Conservation (phyloP, 2,888 invertebrate genomes). For the Drosophila vallismaia region DNA sequence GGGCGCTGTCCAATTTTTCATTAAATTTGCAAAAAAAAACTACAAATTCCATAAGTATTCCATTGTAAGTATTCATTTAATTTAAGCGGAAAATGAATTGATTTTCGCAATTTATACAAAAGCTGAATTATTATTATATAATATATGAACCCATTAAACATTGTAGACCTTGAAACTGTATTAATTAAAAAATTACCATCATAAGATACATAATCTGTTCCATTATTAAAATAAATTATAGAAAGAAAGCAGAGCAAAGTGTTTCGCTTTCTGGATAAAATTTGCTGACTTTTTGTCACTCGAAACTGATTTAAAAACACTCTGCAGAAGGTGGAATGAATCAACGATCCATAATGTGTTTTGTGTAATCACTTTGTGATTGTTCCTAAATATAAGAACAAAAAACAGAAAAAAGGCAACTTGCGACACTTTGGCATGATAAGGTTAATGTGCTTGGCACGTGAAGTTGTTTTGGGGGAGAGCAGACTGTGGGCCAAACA, state of each 20-base stretch:
- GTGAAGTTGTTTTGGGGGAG: not conserved
- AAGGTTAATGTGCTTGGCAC: constrained; percentile 32
- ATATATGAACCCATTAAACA: too few relatives aligned
- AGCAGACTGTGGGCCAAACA: constrained; percentile 8
- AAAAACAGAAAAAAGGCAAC: not conserved
- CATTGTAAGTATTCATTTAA: too few relatives aligned
- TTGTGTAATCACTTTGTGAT: constrained; percentile 5
- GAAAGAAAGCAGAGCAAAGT: too few relatives aligned
- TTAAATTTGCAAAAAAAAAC: not conserved
- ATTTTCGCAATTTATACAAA: too few relatives aligned
- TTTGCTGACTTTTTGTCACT: not conserved
- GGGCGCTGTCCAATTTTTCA: not conserved
- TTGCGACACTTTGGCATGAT: constrained; percentile 10
- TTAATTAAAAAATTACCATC: too few relatives aligned
- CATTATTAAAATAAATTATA: too few relatives aligned
- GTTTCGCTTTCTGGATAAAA: not conserved
- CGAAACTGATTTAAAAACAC: not conserved
- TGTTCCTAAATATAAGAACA: constrained; percentile 25
- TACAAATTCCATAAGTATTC: not conserved
- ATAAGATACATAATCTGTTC: too few relatives aligned
- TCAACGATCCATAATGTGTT: not conserved
- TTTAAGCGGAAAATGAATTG: too few relatives aligned
- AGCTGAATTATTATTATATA: too few relatives aligned
- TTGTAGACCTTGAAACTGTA: too few relatives aligned
- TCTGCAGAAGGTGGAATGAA: not conserved